Percentiles rank a stretch among this genome's conserved stretches.
These are phyloP conservation scores for Carlito syrichta DNA, from an alignment of 2,113 vertebrate species.

Conservation along the genomic window DNA sequence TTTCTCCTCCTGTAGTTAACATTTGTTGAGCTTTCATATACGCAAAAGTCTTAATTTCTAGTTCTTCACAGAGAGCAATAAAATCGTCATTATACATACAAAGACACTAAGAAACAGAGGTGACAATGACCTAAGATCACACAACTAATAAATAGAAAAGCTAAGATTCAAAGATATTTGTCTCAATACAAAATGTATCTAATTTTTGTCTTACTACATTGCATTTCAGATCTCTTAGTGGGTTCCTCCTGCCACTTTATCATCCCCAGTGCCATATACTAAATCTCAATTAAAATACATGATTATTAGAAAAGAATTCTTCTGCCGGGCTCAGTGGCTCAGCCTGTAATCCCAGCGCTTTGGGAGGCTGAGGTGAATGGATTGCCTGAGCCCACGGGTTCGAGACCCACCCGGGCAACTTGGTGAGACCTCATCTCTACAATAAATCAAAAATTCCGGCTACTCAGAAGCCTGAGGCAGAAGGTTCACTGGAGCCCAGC, in stretches of 20 bases:
- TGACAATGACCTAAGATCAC: not conserved
- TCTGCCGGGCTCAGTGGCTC: too few species aligned
- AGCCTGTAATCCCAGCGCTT: too few species aligned
- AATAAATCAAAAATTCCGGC: too few species aligned
- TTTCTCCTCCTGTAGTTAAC: not conserved
- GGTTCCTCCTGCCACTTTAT: not conserved
- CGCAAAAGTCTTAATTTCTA: not conserved
- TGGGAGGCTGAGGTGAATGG: too few species aligned
- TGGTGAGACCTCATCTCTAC: too few species aligned
- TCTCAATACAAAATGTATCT: not conserved
- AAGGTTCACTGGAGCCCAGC: too few species aligned
- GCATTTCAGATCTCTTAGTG: not conserved
- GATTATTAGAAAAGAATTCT: not conserved
- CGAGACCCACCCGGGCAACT: too few species aligned
- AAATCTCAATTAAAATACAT: not conserved
- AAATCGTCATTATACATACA: not conserved
- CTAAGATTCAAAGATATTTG: not conserved
- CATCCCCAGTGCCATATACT: not conserved
- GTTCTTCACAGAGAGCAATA: not conserved
- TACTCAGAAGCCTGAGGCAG: too few species aligned
- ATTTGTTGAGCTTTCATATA: not conserved
- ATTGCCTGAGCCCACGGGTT: too few species aligned
- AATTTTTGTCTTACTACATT: not conserved
- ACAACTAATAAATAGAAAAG: not conserved
- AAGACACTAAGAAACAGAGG: not conserved